Percentiles rank a stretch among this genome's conserved stretches.
Evolutionary conservation across 2,888 invertebrate genomes (phyloP).

Genomic region (Pilophorus perplexus): DNA sequence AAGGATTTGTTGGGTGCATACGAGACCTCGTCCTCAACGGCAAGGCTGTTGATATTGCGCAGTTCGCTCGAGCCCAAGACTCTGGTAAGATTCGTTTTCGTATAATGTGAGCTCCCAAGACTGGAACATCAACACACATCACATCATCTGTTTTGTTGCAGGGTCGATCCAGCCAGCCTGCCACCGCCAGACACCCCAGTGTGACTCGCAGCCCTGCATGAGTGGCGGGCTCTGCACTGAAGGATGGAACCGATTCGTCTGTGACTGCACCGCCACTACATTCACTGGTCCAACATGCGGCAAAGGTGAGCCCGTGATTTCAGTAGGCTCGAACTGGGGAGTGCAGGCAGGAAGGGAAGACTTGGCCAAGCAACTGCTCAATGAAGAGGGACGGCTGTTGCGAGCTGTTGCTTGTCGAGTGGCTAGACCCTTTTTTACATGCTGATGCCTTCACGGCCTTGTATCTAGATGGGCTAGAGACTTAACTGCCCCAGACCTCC

Average conservation of each 20-base stretch:
- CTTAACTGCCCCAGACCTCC: too few species aligned
- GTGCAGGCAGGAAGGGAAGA: too few species aligned
- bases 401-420: too few species aligned
- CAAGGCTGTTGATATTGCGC: conserved; percentile 82
- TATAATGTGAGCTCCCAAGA: too few species aligned
- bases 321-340: too few species aligned
- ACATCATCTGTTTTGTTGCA: conserved; percentile 53
- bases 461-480: too few species aligned
- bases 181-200: conserved; percentile 75
- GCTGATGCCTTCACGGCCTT: too few species aligned
- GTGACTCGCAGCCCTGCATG: conserved; percentile 82
- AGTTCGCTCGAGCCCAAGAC: conserved; percentile 84
- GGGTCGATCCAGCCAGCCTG: conserved; percentile 88
- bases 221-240: conserved; percentile 85
- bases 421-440: too few species aligned
- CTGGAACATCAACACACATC: neutral
- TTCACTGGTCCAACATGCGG: conserved; percentile 91
- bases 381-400: too few species aligned
- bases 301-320: conserved; percentile 66
- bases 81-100: conserved; percentile 75
- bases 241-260: conserved; percentile 93
- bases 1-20: conserved; percentile 92
- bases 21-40: conserved; percentile 85
- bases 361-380: too few species aligned
- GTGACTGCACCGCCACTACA: conserved; percentile 86